phyloP scores from a whole-genome alignment of 2,113 vertebrate genomes.

The Marmota flaviventris region DNA sequence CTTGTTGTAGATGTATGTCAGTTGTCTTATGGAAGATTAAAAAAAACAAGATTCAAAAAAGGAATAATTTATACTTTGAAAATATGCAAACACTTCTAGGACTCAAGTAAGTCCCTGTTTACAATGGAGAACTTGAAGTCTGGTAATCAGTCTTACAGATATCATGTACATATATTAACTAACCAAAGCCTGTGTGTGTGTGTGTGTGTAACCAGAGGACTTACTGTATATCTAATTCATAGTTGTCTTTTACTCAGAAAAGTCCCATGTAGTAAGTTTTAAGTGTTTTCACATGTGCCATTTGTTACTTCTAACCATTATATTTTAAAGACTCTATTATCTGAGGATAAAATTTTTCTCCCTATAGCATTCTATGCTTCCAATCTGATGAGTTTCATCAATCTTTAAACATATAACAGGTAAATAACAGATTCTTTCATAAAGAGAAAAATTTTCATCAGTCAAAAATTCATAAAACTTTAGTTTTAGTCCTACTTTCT shows the following conservation, averaged over 20 bases:
- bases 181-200: neutral
- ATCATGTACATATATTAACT: constrained; percentile 17
- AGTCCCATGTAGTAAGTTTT: neutral
- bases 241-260: neutral
- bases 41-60: constrained; percentile 63
- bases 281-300: neutral
- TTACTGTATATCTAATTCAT: neutral
- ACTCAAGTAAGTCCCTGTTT: neutral
- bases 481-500: constrained; percentile 26
- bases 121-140: constrained; percentile 18
- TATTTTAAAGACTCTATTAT: constrained; percentile 14
- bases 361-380: neutral
- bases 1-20: constrained; percentile 90
- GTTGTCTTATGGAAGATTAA: constrained; percentile 90
- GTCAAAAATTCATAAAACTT: constrained; percentile 29
- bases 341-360: neutral
- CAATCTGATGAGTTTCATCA: neutral
- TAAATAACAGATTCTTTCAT: neutral
- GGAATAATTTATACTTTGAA: constrained; percentile 58
- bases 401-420: neutral
- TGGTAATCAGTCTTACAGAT: constrained; percentile 28
- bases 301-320: neutral
- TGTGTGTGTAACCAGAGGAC: neutral
- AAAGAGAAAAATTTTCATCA: neutral
- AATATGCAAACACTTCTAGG: neutral